Conservation (phyloP, 1,140 invertebrate species). For the Diploscapter pachys region DNA sequence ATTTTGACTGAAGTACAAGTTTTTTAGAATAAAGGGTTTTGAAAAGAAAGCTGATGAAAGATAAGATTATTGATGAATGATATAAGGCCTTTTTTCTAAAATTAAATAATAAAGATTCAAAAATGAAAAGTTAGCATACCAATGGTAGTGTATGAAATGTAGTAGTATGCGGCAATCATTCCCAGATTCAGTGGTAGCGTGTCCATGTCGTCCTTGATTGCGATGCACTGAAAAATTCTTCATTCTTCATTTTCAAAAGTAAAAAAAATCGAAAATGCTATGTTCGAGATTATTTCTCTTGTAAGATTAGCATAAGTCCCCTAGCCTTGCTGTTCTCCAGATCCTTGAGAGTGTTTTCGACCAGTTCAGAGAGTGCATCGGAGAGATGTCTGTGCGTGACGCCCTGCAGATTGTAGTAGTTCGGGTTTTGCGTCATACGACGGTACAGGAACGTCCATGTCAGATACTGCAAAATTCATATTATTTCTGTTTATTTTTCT, state of each 20-base stretch:
- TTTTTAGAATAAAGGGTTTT: too few species aligned
- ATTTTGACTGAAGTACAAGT: neutral
- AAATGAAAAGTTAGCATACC: conserved; percentile 64
- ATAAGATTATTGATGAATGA: neutral
- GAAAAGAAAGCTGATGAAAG: too few species aligned
- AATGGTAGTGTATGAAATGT: conserved; percentile 99
- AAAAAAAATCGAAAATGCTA: too few species aligned
- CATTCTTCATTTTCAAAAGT: neutral
- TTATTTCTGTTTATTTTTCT: neutral
- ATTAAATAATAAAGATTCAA: neutral
- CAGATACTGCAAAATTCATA: conserved; percentile 69
- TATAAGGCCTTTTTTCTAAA: neutral
- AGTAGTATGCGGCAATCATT: conserved; percentile 99
- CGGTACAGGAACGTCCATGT: conserved; percentile 99
- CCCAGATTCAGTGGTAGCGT: conserved; percentile 90
- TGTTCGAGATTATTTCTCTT: too few species aligned
- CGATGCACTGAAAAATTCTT: conserved; percentile 71
- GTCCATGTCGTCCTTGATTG: conserved; percentile 96
- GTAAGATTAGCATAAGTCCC: neutral
- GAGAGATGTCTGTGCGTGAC: conserved; percentile 84
- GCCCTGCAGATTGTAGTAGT: conserved; percentile 95
- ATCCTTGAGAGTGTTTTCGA: conserved; percentile 90
- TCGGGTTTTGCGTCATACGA: conserved; percentile 95
- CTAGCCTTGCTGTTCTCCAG: conserved; percentile 83
- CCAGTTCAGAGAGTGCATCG: conserved; percentile 94